Conservation (phyloP, 2,888 invertebrate genomes). For the Zaprionus bogoriensis region DNA sequence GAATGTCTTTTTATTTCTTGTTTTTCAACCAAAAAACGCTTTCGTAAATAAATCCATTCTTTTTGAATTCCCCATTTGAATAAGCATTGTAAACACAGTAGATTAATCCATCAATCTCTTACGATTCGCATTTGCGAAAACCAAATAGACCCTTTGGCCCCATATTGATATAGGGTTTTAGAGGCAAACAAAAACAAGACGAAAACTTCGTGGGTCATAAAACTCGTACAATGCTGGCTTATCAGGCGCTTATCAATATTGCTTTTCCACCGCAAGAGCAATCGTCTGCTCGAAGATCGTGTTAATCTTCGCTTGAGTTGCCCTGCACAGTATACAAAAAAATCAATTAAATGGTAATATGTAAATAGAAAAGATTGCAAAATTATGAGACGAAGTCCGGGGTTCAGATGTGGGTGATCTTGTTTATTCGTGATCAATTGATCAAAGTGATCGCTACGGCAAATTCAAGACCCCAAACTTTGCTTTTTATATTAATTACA, state of each 20-base stretch:
- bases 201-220: constrained; percentile 37
- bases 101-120: too few species aligned
- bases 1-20: too few species aligned
- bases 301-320: not conserved
- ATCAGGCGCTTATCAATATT: constrained; percentile 49
- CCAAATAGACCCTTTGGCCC: not conserved
- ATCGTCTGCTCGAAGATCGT: constrained; percentile 1
- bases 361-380: not conserved
- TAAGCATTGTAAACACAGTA: too few species aligned
- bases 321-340: not conserved
- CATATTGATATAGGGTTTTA: constrained; percentile 1
- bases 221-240: constrained; percentile 44
- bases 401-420: too few species aligned
- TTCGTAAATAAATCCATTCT: too few species aligned
- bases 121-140: not conserved
- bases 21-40: too few species aligned
- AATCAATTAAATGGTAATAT: not conserved
- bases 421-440: too few species aligned
- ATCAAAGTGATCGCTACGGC: too few species aligned
- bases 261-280: not conserved
- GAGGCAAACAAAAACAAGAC: constrained; percentile 30
- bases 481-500: too few species aligned
- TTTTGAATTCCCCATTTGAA: too few species aligned
- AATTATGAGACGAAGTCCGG: too few species aligned
- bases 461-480: too few species aligned